Evolutionary conservation across 2,797 vertebrate genomes (phyloP).

Genomic region (Chaetodon trifasciatus): DNA sequence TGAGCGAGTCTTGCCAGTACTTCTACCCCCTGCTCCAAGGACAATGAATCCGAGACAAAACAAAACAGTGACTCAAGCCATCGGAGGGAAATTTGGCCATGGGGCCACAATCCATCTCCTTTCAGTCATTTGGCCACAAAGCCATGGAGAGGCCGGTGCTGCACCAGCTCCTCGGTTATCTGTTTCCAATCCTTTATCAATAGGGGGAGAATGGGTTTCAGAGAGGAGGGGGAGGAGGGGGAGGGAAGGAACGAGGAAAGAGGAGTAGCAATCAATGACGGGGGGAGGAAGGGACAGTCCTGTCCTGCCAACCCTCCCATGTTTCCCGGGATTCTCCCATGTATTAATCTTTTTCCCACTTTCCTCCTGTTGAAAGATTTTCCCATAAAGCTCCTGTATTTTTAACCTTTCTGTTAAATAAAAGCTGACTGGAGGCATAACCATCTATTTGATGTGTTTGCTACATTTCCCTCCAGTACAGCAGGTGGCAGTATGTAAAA

Average conservation of each 20-base stretch:
- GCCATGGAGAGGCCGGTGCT: slow-evolving; percentile 58
- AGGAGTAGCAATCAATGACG: slow-evolving; percentile 61
- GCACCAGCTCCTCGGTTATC: slow-evolving; percentile 74
- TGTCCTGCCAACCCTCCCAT: too few species aligned
- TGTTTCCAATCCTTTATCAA: slow-evolving; percentile 79
- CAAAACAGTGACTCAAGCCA: slow-evolving; percentile 54
- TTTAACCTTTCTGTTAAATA: too few species aligned
- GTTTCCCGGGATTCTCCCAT: too few species aligned
- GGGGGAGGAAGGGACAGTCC: slow-evolving; percentile 24
- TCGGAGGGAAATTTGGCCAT: slow-evolving; percentile 56
- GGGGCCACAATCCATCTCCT: slow-evolving; percentile 72
- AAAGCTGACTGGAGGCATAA: too few species aligned
- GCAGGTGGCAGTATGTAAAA: too few species aligned
- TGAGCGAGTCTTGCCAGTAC: slow-evolving; percentile 37
- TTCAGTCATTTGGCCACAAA: slow-evolving; percentile 69
- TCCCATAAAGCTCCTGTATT: too few species aligned
- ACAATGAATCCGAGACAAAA: slow-evolving; percentile 66
- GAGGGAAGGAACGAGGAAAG: background rate
- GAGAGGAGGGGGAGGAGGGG: slow-evolving; percentile 8
- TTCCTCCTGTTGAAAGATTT: too few species aligned
- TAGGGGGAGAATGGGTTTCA: slow-evolving; percentile 47
- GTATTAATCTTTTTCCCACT: too few species aligned
- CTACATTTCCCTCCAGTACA: too few species aligned
- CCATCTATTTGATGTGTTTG: too few species aligned
- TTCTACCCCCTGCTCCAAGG: slow-evolving; percentile 63